Evolutionary conservation across 2,797 vertebrate species (phyloP).

Genomic region (Danio albolineatus): DNA sequence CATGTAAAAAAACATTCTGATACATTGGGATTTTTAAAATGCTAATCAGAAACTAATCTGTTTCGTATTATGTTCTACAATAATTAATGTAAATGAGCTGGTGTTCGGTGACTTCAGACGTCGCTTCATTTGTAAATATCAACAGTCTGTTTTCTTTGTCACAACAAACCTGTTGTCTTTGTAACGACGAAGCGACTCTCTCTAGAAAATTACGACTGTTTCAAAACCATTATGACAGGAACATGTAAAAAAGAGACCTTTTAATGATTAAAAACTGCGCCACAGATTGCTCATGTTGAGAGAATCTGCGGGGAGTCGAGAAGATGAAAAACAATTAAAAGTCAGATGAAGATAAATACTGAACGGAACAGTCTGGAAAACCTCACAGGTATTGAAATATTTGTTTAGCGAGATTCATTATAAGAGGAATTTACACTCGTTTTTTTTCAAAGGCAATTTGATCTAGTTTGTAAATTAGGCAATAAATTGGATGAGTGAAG

Average conservation of each 20-base stretch:
- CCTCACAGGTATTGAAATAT: constrained; percentile 46
- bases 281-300: constrained; percentile 41
- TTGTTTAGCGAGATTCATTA: constrained; percentile 46
- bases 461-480: constrained; percentile 42
- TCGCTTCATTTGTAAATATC: constrained; percentile 32
- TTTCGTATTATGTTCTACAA: constrained; percentile 25
- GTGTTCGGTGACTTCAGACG: constrained; percentile 8
- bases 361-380: constrained; percentile 37
- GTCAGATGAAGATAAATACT: constrained; percentile 52
- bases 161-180: constrained; percentile 29
- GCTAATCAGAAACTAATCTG: constrained; percentile 7
- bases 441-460: constrained; percentile 19
- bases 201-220: constrained; percentile 32
- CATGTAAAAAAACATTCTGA: constrained; percentile 3
- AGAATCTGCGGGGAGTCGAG: constrained; percentile 53
- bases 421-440: constrained; percentile 9
- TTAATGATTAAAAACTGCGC: constrained; percentile 45
- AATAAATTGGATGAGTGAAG: constrained; percentile 18
- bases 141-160: constrained; percentile 31
- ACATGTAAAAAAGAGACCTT: constrained; percentile 34
- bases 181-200: constrained; percentile 34
- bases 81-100: constrained; percentile 26
- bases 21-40: background rate
- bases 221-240: constrained; percentile 48
- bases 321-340: constrained; percentile 56